phyloP scores from a whole-genome alignment of 2,113 vertebrate species.

The Grammomys dolichurus region DNA sequence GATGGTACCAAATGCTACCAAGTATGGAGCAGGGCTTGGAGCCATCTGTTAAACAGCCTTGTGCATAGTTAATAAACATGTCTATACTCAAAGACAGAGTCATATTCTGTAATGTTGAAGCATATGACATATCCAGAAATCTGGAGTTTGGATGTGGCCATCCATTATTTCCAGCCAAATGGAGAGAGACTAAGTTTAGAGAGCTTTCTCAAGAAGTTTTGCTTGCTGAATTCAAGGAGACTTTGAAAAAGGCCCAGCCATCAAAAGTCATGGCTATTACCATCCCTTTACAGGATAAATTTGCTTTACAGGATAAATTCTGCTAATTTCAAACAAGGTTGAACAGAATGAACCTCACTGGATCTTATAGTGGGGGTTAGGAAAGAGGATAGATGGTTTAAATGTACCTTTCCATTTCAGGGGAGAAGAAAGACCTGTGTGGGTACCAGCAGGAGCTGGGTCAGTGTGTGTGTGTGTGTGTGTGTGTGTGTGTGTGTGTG shows the following conservation, averaged over 20 bases:
- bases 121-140: constrained; percentile 47
- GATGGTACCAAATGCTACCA: constrained; percentile 7
- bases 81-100: constrained; percentile 28
- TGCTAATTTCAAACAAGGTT: constrained; percentile 23
- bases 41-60: constrained; percentile 56
- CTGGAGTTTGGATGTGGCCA: constrained; percentile 26
- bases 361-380: not conserved
- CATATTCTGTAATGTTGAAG: constrained; percentile 18
- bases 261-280: constrained; percentile 9
- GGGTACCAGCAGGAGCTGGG: constrained; percentile 24
- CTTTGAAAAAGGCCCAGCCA: constrained; percentile 41
- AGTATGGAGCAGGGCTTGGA: not conserved
- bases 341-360: not conserved
- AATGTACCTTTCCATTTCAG: not conserved
- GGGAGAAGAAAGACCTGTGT: constrained; percentile 26
- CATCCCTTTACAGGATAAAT: not conserved
- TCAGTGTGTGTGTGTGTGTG: constrained; percentile 3
- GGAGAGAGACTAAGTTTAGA: constrained; percentile 37
- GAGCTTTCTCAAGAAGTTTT: constrained; percentile 55
- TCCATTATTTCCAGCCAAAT: constrained; percentile 44
- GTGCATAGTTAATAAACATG: constrained; percentile 15
- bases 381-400: not conserved
- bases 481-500: not conserved
- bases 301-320: not conserved
- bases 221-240: constrained; percentile 59